phyloP scores from a whole-genome alignment of 2,113 vertebrate genomes.

The Antechinus stuartii region DNA sequence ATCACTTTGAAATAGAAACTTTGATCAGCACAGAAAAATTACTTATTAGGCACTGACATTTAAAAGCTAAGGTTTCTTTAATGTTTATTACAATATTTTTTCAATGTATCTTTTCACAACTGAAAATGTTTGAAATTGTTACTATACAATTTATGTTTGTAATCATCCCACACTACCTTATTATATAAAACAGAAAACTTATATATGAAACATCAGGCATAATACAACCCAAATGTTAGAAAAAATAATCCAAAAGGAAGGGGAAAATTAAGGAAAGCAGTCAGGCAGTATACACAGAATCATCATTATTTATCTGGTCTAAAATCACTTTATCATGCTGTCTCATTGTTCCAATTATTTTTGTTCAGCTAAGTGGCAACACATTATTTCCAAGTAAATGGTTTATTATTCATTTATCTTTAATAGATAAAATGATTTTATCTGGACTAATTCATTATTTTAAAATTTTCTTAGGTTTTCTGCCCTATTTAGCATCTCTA shows the following conservation, averaged over 20 bases:
- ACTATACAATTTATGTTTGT: slow-evolving; percentile 59
- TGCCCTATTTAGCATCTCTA: slow-evolving; percentile 61
- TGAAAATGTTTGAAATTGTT: slow-evolving; percentile 73
- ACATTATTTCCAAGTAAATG: slow-evolving; percentile 59
- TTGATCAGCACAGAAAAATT: slow-evolving; percentile 65
- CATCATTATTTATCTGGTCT: slow-evolving; percentile 69
- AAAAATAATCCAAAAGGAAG: slow-evolving; percentile 65
- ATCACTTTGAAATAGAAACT: slow-evolving; percentile 18
- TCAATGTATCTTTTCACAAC: slow-evolving; percentile 69
- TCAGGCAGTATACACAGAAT: slow-evolving; percentile 29
- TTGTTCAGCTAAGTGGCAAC: slow-evolving; percentile 74
- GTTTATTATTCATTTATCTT: slow-evolving; percentile 69
- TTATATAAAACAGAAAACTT: slow-evolving; percentile 46
- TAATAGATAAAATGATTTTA: slow-evolving; percentile 68
- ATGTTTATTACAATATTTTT: slow-evolving; percentile 69
- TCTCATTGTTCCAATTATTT: slow-evolving; percentile 77
- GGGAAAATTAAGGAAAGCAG: not conserved
- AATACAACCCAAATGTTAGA: slow-evolving; percentile 73
- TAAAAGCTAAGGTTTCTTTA: slow-evolving; percentile 70
- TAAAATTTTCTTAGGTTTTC: slow-evolving; percentile 66
- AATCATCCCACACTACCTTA: slow-evolving; percentile 28
- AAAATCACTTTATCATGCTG: slow-evolving; percentile 67
- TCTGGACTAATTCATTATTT: slow-evolving; percentile 61
- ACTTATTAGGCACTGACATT: slow-evolving; percentile 66
- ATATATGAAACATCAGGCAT: slow-evolving; percentile 64